Evolutionary conservation across 2,113 vertebrate species (phyloP).

Genomic region (Drymodes brunneopygia): DNA sequence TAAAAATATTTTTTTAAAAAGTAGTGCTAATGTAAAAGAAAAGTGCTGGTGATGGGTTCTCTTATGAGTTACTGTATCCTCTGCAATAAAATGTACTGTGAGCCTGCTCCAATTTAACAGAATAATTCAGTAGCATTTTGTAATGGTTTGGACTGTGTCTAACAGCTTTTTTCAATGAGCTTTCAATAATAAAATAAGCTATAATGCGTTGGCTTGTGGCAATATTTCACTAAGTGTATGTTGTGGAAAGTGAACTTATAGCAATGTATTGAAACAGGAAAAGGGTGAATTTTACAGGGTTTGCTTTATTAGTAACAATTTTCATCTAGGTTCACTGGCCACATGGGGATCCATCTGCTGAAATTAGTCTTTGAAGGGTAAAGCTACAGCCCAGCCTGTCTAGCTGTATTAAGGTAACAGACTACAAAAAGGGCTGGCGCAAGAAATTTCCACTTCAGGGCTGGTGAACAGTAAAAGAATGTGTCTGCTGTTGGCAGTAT

Average conservation of each 20-base stretch:
- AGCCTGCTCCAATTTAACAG: neutral
- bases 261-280: neutral
- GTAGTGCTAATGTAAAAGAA: neutral
- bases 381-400: neutral
- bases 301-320: neutral
- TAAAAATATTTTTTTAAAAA: neutral
- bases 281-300: neutral
- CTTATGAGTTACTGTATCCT: neutral
- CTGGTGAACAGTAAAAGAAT: neutral
- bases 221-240: neutral
- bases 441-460: constrained; percentile 7
- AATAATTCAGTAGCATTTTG: neutral
- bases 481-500: neutral
- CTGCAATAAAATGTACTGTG: neutral
- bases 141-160: neutral
- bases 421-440: neutral
- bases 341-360: neutral
- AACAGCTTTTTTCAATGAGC: neutral
- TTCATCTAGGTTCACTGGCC: neutral
- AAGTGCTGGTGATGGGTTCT: neutral
- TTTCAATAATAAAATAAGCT: neutral
- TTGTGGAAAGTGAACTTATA: neutral
- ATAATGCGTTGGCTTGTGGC: neutral
- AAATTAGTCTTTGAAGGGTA: neutral
- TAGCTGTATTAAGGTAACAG: neutral